A percentile compares a stretch with the other conserved stretches of the same genome.
phyloP scores from a whole-genome alignment of 2,113 vertebrate genomes.

The Pitta sordida region DNA sequence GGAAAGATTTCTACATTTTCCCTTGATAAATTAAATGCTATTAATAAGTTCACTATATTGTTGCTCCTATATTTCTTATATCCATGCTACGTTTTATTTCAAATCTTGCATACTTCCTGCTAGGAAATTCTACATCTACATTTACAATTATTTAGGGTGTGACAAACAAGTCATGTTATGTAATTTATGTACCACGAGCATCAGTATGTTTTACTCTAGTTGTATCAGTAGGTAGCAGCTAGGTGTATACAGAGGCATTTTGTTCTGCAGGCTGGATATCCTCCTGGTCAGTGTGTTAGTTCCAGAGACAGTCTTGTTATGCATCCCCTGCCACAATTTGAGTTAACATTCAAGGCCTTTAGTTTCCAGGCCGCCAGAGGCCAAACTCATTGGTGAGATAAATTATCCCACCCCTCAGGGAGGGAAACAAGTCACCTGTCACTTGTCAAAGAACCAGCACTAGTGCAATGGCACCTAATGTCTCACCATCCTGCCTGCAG shows the following conservation, averaged over 20 bases:
- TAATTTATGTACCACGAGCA: not conserved
- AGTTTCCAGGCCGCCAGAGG: not conserved
- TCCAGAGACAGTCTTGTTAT: not conserved
- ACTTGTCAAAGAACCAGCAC: not conserved
- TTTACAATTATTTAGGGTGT: not conserved
- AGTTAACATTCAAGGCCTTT: not conserved
- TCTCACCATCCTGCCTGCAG: not conserved
- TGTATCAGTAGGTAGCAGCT: not conserved
- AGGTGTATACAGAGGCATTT: not conserved
- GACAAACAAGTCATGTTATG: not conserved
- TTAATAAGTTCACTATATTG: not conserved
- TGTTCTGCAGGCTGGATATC: not conserved
- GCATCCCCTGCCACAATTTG: not conserved
- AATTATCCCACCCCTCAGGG: not conserved
- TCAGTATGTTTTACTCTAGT: not conserved
- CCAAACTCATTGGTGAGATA: conserved; percentile 11
- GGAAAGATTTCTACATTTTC: not conserved
- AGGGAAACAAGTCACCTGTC: conserved; percentile 12
- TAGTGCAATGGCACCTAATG: not conserved
- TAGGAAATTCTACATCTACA: not conserved
- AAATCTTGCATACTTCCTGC: not conserved
- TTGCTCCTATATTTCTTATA: not conserved
- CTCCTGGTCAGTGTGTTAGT: not conserved
- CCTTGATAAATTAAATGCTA: not conserved
- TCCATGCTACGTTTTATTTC: not conserved